Percentiles rank a stretch among this genome's conserved stretches.
These are phyloP conservation scores for Spialia ferax DNA, from an alignment of 2,888 invertebrate species.

Conservation along the genomic window DNA sequence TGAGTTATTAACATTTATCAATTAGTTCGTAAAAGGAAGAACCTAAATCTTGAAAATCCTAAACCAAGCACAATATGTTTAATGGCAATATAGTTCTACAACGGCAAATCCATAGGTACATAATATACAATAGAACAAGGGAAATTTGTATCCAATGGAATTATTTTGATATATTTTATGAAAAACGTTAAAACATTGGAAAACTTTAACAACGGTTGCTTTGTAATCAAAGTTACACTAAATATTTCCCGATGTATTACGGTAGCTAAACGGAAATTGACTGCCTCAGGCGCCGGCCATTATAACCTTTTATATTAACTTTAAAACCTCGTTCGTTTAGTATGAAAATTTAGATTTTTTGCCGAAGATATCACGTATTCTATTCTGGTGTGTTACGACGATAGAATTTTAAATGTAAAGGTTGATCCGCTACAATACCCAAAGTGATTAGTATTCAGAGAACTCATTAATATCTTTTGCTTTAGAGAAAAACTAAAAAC, in stretches of 20 bases:
- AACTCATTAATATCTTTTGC: no score
- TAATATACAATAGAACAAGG: no score
- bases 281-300: conserved; percentile 61
- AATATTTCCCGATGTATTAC: conserved; percentile 53
- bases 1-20: no score
- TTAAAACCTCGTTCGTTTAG: conserved; percentile 50
- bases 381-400: conserved; percentile 6
- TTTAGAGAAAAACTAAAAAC: no score
- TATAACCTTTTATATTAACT: conserved; percentile 67
- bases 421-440: neutral
- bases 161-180: neutral
- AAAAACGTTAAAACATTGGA: neutral
- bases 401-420: neutral
- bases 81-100: no score
- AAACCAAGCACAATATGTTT: no score
- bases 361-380: neutral
- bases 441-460: neutral
- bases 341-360: conserved; percentile 19
- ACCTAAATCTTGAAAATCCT: no score
- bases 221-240: conserved; percentile 61
- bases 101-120: no score
- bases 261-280: conserved; percentile 71
- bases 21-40: no score
- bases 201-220: neutral
- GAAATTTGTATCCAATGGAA: no score